Conservation (phyloP, 2,113 vertebrate genomes). For the Pan troglodytes region NHGRI_mPanTro3-v2.1_pri NC_086015.1:33113501-33114000, state of each 20-base stretch:
- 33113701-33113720: conserved; percentile 29
- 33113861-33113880: not conserved
- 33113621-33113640: conserved; percentile 36
- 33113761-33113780: not conserved
- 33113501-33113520: not conserved
- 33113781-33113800: not conserved
- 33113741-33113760: not conserved
- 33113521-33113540: not conserved
- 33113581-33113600: not conserved
- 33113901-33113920: not conserved
- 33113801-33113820: conserved; percentile 31
- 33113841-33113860: not conserved
- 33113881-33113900: conserved; percentile 10
- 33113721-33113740: not conserved
- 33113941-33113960: not conserved
- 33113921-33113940: not conserved
- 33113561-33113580: not conserved
- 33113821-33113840: not conserved
- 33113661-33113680: not conserved
- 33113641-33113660: not conserved
- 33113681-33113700: not conserved
- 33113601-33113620: conserved; percentile 6
- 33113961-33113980: conserved; percentile 41
- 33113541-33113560: not conserved
- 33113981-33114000: conserved; percentile 48